Evolutionary conservation across 2,888 invertebrate species (phyloP).

Genomic region (Urechis unicinctus): DNA sequence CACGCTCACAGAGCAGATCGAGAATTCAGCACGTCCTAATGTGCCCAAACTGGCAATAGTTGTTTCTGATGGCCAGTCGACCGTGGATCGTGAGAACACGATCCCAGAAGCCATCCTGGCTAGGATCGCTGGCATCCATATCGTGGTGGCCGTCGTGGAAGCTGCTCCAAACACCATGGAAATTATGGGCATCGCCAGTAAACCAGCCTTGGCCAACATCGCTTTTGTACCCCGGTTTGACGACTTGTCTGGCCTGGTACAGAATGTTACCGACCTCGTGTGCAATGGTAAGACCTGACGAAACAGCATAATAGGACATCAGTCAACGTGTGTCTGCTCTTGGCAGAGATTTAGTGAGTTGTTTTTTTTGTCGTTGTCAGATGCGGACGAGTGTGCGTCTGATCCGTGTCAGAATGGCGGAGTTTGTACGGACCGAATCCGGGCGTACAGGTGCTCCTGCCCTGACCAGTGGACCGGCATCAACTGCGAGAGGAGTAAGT

Average conservation of each 20-base stretch:
- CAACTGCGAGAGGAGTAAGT: neutral
- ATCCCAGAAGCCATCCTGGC: neutral
- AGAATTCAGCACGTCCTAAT: neutral
- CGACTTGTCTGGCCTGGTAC: neutral
- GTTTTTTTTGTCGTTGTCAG: too few species aligned
- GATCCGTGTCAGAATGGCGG: neutral
- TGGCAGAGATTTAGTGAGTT: too few species aligned
- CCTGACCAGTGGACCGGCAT: neutral
- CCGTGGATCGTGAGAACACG: conserved; percentile 1
- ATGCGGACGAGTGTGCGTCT: neutral
- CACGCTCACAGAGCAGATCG: conserved; percentile 1
- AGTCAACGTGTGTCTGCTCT: neutral
- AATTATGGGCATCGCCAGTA: neutral
- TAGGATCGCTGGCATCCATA: neutral
- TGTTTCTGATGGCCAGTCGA: conserved; percentile 9
- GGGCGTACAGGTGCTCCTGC: neutral
- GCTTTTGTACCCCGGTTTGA: neutral
- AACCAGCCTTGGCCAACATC: neutral
- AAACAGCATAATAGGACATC: neutral
- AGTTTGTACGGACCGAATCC: neutral
- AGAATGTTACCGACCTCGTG: neutral
- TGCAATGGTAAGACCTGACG: neutral
- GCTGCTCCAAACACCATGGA: neutral
- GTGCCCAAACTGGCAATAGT: conserved; percentile 3
- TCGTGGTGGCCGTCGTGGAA: neutral